Percentiles rank a stretch among this genome's conserved stretches.
phyloP scores from a whole-genome alignment of 2,113 vertebrate genomes.

The Sinocyclocheilus grahami region DNA sequence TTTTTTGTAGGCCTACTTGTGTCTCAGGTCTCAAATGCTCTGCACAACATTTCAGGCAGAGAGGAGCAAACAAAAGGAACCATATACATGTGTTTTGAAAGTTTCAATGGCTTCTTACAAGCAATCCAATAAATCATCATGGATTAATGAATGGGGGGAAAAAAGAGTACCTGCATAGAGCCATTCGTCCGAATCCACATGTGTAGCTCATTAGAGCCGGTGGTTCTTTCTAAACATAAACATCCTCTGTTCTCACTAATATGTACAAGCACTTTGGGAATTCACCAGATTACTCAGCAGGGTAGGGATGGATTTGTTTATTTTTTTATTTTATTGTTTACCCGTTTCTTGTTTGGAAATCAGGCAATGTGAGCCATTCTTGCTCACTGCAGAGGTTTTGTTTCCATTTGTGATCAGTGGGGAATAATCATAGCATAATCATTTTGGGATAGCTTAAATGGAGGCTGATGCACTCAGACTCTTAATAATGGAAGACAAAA shows the following conservation, averaged over 20 bases:
- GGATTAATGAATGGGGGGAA: conserved; percentile 36
- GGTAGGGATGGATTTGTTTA: not conserved
- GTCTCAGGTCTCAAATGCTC: not conserved
- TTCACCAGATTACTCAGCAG: conserved; percentile 15
- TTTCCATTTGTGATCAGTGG: not conserved
- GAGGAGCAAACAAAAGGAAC: not conserved
- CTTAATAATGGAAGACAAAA: conserved; percentile 20
- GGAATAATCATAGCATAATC: not conserved
- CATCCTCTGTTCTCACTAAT: conserved; percentile 51
- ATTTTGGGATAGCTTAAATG: not conserved
- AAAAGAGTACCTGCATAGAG: conserved; percentile 26
- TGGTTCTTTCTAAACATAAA: conserved; percentile 37
- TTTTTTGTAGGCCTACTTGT: not conserved
- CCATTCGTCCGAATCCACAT: conserved; percentile 40
- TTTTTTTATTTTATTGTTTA: conserved; percentile 2
- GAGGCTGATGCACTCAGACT: not conserved
- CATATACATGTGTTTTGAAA: not conserved
- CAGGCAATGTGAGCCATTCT: not conserved
- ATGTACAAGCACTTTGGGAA: conserved; percentile 35
- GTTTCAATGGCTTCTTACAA: not conserved
- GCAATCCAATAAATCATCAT: conserved; percentile 37
- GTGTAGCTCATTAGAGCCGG: conserved; percentile 49
- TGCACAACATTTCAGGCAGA: not conserved
- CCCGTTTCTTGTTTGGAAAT: not conserved
- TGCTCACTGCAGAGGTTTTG: not conserved